phyloP scores from a whole-genome alignment of 92 coral and sea anemone species.

The Siderastrea radians region DNA sequence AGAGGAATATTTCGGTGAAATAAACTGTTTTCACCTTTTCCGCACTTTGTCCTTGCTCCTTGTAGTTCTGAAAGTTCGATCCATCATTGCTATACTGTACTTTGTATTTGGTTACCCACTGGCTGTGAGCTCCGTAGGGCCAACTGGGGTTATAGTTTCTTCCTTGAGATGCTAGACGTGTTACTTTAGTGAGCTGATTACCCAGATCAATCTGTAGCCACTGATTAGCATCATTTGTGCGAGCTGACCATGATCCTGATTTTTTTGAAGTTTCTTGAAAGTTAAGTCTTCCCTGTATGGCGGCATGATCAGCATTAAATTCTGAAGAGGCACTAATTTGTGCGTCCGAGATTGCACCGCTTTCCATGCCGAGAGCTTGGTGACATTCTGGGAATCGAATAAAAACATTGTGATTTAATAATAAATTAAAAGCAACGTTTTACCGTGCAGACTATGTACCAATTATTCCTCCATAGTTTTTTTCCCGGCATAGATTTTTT shows the following conservation, averaged over 20 bases:
- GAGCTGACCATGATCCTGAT: background rate
- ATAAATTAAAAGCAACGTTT: no score
- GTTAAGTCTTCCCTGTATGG: slow-evolving; percentile 1
- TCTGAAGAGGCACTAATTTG: slow-evolving; percentile 2
- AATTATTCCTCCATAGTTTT: no score
- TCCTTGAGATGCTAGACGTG: background rate
- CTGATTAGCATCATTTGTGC: background rate
- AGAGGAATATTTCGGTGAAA: background rate
- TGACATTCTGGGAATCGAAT: background rate
- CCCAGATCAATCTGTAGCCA: slow-evolving; percentile 7
- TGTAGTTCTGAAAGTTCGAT: background rate
- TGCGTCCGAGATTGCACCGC: background rate
- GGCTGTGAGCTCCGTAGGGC: background rate
- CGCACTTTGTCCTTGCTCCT: background rate
- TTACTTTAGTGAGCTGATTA: background rate
- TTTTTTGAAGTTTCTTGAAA: background rate
- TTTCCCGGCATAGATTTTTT: no score
- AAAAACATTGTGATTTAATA: background rate
- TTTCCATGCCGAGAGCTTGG: background rate
- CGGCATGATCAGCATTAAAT: background rate
- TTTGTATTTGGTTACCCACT: slow-evolving; percentile 12
- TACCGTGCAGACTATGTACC: no score
- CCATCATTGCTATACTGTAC: background rate
- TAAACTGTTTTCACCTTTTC: background rate
- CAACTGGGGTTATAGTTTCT: slow-evolving; percentile 7